Conservation (phyloP, 2,797 vertebrate genomes). For the Bradypodion pumilum region DNA sequence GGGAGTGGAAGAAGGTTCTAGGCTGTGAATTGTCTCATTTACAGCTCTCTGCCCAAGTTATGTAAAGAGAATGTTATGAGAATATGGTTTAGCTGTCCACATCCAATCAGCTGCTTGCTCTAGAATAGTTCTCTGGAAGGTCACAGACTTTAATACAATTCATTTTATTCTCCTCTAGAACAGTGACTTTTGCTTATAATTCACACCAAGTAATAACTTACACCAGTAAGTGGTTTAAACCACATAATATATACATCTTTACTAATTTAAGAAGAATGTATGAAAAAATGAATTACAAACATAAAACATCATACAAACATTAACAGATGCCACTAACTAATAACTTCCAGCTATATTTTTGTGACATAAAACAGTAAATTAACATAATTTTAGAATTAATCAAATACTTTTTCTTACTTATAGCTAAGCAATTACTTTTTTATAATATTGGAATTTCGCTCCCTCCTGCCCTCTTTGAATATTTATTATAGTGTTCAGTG, state of each 20-base stretch:
- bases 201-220: neutral
- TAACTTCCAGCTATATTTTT: conserved; percentile 8
- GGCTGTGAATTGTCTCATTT: too few species aligned
- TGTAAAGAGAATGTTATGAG: neutral
- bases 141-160: neutral
- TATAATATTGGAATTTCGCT: neutral
- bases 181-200: neutral
- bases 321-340: conserved; percentile 28
- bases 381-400: conserved; percentile 4
- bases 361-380: neutral
- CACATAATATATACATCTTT: conserved; percentile 14
- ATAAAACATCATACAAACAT: conserved; percentile 20
- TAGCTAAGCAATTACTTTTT: neutral
- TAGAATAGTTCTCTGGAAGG: neutral
- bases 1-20: neutral
- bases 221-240: conserved; percentile 8
- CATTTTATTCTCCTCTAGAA: neutral
- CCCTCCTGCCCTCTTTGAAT: neutral
- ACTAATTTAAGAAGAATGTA: conserved; percentile 18
- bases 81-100: neutral
- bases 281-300: conserved; percentile 25
- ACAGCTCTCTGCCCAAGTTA: neutral
- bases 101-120: neutral
- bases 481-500: neutral
- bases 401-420: conserved; percentile 2